Evolutionary conservation across 2,888 invertebrate genomes (phyloP), one percentile per base, ranked within the genome.

Genomic region (Tanytarsus gracilentus): DNA sequence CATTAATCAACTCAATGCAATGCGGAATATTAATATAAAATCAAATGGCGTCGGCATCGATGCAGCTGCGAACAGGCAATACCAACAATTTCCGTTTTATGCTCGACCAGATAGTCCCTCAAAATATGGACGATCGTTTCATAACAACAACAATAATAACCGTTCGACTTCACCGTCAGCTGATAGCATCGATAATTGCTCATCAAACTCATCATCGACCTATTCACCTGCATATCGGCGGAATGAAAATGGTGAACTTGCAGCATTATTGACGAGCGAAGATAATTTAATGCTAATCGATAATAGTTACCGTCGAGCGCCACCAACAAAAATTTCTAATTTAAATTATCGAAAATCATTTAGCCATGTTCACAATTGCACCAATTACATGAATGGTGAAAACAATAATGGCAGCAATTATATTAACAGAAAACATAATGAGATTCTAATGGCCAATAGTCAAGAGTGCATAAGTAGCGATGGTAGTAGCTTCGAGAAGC

Each of bases 31-130:
- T 18, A 44, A 44, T 44, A 44, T 23, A 11, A 44, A 44, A 30
- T 9, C 8, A n/a, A n/a, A n/a, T n/a, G n/a, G n/a, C n/a, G n/a
- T n/a, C 11, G 44, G 44, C 8, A 26, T n/a, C 14, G 29, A 44
- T 29, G 40, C 44, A 44, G 58, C 58, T 48, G 48, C 18, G 21
- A 25, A 14, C 9, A 39, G 26, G 9, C 40, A 40, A 27, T 18
- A 40, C 8, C 49, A 48, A 58, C 58, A 60, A 36, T 49, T 60
- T 60, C 60, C 60, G 25, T 11, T 60, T 6, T 60, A 60, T 27
- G 71, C 73, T 1, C 71, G 71, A 2, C 71, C 72, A 5, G 72
- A 71, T 16, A 71, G 71, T 59, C 71, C 58, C 1, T 8, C 71
- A 1, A 65, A 69, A 3, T 65, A 69, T 9, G 62, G 69, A 61